Evolutionary conservation across 2,888 invertebrate genomes (phyloP).

Genomic region (Oligia fasciuncula): DNA sequence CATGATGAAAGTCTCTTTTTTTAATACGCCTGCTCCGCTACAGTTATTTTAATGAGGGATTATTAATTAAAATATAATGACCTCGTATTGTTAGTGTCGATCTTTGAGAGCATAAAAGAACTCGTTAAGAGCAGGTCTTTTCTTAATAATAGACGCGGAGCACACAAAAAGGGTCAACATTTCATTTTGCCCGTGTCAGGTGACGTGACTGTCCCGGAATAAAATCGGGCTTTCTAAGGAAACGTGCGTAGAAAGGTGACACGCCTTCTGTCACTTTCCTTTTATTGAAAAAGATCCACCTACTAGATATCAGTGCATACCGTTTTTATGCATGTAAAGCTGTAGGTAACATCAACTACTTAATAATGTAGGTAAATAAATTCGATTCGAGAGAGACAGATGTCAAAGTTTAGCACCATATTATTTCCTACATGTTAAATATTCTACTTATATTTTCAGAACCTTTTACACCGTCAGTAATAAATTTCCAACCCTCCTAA

Average conservation of each 20-base stretch:
- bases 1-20: constrained; percentile 20
- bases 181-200: constrained; percentile 76
- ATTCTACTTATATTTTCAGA: constrained; percentile 31
- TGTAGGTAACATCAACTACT: constrained; percentile 15
- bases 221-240: constrained; percentile 70
- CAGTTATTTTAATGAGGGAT: constrained; percentile 68
- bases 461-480: constrained; percentile 63
- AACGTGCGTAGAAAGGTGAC: constrained; percentile 73
- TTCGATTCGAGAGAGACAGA: not conserved
- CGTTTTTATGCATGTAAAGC: constrained; percentile 31
- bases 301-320: constrained; percentile 62
- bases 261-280: constrained; percentile 70
- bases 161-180: constrained; percentile 81
- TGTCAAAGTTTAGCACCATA: not conserved
- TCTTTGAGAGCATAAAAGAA: constrained; percentile 80
- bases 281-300: constrained; percentile 71
- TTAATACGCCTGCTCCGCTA: constrained; percentile 20
- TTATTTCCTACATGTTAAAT: not conserved
- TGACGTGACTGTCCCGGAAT: constrained; percentile 75
- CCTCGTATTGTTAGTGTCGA: constrained; percentile 78
- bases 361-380: constrained; percentile 3
- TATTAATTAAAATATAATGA: constrained; percentile 74
- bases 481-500: constrained; percentile 66
- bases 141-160: constrained; percentile 77
- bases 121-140: constrained; percentile 80